phyloP scores from a whole-genome alignment of 2,888 invertebrate genomes.

The Pammene fasciana region DNA sequence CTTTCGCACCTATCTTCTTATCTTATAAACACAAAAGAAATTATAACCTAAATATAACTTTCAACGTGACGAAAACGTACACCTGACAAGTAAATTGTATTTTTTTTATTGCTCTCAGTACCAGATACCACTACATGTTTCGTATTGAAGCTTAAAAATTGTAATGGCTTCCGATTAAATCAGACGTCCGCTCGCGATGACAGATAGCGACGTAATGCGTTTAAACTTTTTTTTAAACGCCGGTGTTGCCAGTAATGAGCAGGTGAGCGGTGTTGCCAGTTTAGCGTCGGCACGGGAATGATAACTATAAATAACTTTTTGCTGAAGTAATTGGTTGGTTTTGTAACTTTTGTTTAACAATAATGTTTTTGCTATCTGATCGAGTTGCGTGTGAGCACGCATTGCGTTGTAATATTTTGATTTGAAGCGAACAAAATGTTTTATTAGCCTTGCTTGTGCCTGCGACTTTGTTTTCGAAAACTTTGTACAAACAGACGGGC shows the following conservation, averaged over 20 bases:
- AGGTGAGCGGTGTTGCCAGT: constrained; percentile 40
- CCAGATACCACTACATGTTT: not conserved
- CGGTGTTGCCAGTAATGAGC: constrained; percentile 40
- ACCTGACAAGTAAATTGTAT: too few relatives aligned
- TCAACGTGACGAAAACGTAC: too few relatives aligned
- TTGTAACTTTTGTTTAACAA: constrained; percentile 28
- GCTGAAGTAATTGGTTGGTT: constrained; percentile 38
- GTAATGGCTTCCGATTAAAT: constrained; percentile 35
- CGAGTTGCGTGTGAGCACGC: constrained; percentile 20
- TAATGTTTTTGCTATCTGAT: constrained; percentile 37
- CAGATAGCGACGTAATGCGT: constrained; percentile 41
- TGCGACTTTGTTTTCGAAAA: too few relatives aligned
- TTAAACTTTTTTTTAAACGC: constrained; percentile 21
- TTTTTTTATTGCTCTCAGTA: too few relatives aligned
- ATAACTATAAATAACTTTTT: constrained; percentile 38
- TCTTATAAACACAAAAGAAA: too few relatives aligned
- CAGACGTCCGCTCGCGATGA: constrained; percentile 38
- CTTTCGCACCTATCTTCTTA: too few relatives aligned
- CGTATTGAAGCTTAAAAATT: constrained; percentile 28
- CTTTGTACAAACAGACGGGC: too few relatives aligned
- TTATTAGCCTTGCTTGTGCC: too few relatives aligned
- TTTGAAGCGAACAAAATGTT: not conserved
- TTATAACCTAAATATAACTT: too few relatives aligned
- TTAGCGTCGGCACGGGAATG: constrained; percentile 36
- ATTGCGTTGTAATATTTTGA: constrained; percentile 4